phyloP scores from a whole-genome alignment of 2,797 vertebrate genomes.

The Poecilia velifera region DNA sequence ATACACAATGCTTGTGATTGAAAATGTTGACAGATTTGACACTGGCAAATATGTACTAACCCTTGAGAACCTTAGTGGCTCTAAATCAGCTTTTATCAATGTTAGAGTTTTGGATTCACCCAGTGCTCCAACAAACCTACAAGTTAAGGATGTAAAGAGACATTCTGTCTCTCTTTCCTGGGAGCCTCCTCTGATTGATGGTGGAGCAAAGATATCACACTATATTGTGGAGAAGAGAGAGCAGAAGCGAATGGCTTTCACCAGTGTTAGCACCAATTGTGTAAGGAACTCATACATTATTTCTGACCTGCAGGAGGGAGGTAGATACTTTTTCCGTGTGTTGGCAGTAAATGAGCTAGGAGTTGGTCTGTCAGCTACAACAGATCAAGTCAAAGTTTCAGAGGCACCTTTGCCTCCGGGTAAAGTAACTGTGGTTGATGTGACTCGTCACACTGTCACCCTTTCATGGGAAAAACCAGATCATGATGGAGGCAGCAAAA shows the following conservation, averaged over 20 bases:
- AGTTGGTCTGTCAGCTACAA: slow-evolving; percentile 89
- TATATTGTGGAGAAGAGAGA: slow-evolving; percentile 98
- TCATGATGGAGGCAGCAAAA: slow-evolving; percentile 97
- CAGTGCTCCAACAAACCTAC: slow-evolving; percentile 91
- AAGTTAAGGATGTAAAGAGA: slow-evolving; percentile 92
- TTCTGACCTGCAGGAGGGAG: slow-evolving; percentile 91
- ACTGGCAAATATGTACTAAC: slow-evolving; percentile 95
- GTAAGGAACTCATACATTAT: slow-evolving; percentile 91
- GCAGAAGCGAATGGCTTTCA: slow-evolving; percentile 94
- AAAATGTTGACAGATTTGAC: slow-evolving; percentile 97
- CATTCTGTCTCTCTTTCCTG: slow-evolving; percentile 90
- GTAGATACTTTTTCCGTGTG: slow-evolving; percentile 94
- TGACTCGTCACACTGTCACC: slow-evolving; percentile 89
- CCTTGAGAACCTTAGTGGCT: slow-evolving; percentile 94
- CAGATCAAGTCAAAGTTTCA: slow-evolving; percentile 90
- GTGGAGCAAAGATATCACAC: slow-evolving; percentile 96
- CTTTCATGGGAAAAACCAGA: slow-evolving; percentile 98
- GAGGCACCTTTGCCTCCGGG: slow-evolving; percentile 93
- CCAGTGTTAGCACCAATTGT: slow-evolving; percentile 91
- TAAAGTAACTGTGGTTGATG: slow-evolving; percentile 90
- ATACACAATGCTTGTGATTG: slow-evolving; percentile 96
- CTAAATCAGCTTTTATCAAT: slow-evolving; percentile 96
- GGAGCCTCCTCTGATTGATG: slow-evolving; percentile 97
- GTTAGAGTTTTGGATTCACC: slow-evolving; percentile 97
- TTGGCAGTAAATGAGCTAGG: slow-evolving; percentile 96